Evolutionary conservation across 2,888 invertebrate genomes (phyloP).

Genomic region (Agriotes lineatus): DNA sequence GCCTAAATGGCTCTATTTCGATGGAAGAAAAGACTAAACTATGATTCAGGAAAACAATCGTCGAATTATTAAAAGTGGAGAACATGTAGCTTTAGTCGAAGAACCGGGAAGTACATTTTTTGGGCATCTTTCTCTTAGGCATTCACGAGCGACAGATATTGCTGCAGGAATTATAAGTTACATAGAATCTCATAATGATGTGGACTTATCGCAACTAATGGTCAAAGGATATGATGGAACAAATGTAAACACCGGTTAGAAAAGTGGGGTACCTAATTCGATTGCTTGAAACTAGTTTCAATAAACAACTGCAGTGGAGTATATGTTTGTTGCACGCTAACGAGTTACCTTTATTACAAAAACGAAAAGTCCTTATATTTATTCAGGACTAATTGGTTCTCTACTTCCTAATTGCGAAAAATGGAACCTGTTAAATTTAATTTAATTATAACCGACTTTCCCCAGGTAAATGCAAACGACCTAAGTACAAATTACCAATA

Average conservation of each 20-base stretch:
- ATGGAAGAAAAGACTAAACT: not conserved
- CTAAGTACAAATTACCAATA: slow-evolving; percentile 3
- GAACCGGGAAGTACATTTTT: not conserved
- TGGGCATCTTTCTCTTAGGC: not conserved
- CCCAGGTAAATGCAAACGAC: not conserved
- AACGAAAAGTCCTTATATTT: not conserved
- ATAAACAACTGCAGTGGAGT: slow-evolving; percentile 6
- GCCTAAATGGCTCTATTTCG: not conserved
- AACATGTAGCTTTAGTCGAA: not conserved
- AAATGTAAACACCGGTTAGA: not conserved
- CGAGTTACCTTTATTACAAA: not conserved
- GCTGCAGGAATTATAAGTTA: not conserved
- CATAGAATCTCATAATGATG: slow-evolving; percentile 3
- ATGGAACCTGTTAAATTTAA: not conserved
- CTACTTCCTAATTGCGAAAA: not conserved
- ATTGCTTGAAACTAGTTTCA: too few relatives aligned
- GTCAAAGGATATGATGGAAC: not conserved
- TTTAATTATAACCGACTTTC: not conserved
- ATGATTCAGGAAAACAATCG: not conserved
- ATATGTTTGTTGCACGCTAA: slow-evolving; percentile 7
- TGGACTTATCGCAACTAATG: not conserved
- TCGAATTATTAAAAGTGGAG: too few relatives aligned
- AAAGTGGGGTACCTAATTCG: too few relatives aligned
- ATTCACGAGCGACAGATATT: not conserved
- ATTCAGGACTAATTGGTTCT: not conserved